Evolutionary conservation across 2,113 vertebrate species (phyloP), one percentile per base, ranked within the genome.

Genomic region (Syrrhaptes paradoxus): DNA sequence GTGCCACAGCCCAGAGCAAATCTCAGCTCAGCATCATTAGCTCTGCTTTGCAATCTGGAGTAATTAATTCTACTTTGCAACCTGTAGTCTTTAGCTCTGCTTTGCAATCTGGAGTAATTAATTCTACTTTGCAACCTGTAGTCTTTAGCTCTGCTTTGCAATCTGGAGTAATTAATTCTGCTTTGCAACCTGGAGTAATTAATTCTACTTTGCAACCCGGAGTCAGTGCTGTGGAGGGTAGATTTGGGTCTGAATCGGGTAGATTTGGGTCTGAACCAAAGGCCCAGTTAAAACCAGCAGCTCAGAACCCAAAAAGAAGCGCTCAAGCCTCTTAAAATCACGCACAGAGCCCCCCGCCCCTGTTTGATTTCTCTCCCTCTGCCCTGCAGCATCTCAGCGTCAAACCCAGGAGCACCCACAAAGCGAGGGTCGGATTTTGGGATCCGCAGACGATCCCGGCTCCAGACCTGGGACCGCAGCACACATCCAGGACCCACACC

Each of bases 401-500:
- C 5, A 22, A 32, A 72, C 0, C 29, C 3, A 0, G 55, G 4
- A 45, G 61, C 43, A 3, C 17, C 38, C 85, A 8, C 1, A 12
- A 5, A 4, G 1, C 0, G 4, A 31, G 48, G 34, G 54, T 3
- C 61, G 3, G 73, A 22, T 61, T 65, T 31, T 5, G 84, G 86
- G 76, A 75, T 49, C 82, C 81, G 1, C 32, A 0, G 24, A 31
- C 1, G 70, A 85, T 45, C 76, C 43, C 4, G 46, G 32, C 48
- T 24, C 11, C 22, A 10, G 75, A 31, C 26, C 57, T 2, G 6
- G 14, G 48, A n/a, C n/a, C 45, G 18, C 83, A 32, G 52, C 49
- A 1, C 66, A 1, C 43, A 7, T 0, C 34, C 81, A 29, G 9
- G n/a, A 8, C 65, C 18, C 54, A 0, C 61, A 4, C 6, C 0